Evolutionary conservation across 2,797 vertebrate species (phyloP).

Genomic region (Poliocrania exsul): DNA sequence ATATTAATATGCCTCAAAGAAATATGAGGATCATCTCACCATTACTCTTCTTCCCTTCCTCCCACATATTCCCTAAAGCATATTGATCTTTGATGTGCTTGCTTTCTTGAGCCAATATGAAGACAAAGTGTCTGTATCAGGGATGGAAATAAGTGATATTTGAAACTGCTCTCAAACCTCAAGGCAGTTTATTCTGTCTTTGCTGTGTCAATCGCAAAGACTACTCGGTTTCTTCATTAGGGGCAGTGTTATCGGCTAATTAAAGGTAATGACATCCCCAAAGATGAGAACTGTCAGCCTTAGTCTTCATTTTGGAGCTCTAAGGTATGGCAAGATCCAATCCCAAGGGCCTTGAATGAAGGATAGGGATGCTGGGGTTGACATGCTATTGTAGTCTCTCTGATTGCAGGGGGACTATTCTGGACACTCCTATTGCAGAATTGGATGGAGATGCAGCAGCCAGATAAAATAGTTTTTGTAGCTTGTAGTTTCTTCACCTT

Average conservation of each 20-base stretch:
- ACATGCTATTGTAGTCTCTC: background rate
- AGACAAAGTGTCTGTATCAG: background rate
- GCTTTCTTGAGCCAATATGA: constrained; percentile 13
- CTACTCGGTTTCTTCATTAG: background rate
- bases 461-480: background rate
- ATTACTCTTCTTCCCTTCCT: constrained; percentile 1
- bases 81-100: constrained; percentile 7
- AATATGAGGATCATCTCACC: constrained; percentile 2
- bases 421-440: background rate
- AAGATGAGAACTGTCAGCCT: background rate
- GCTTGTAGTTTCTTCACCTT: background rate
- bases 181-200: background rate
- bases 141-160: background rate
- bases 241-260: background rate
- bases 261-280: background rate
- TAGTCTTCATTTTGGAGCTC: background rate
- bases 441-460: background rate
- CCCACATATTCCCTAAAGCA: background rate
- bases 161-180: constrained; percentile 10
- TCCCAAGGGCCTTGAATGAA: background rate
- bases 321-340: background rate
- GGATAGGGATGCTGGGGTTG: background rate
- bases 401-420: background rate
- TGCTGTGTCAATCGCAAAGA: background rate
- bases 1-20: background rate